Percentiles rank a stretch among this genome's conserved stretches.
Evolutionary conservation across 2,888 invertebrate species (phyloP).

Genomic region (Atrina japonica): DNA sequence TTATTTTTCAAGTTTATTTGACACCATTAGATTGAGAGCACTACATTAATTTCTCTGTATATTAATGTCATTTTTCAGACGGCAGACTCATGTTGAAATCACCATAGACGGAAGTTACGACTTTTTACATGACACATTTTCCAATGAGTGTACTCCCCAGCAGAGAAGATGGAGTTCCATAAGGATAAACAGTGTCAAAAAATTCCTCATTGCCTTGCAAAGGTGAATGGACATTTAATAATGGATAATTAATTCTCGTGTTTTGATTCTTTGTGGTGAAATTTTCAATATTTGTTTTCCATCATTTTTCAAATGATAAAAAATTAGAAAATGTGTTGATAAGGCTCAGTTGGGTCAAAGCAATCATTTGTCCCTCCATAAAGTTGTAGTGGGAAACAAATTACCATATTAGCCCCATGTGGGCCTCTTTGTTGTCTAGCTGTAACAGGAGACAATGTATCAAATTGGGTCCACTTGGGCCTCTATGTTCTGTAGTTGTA

Average conservation of each 20-base stretch:
- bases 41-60: too few relatives aligned
- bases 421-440: too few relatives aligned
- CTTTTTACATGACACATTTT: slow-evolving; percentile 86
- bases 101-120: slow-evolving; percentile 85
- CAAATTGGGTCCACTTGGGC: too few relatives aligned
- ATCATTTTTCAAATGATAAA: background rate
- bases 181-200: slow-evolving; percentile 86
- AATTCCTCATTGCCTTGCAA: slow-evolving; percentile 83
- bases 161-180: slow-evolving; percentile 82
- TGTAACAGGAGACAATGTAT: too few relatives aligned
- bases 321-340: background rate
- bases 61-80: slow-evolving; percentile 60
- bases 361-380: too few relatives aligned
- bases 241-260: background rate
- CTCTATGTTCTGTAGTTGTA: too few relatives aligned
- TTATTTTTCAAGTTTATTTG: too few relatives aligned
- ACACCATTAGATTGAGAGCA: too few relatives aligned
- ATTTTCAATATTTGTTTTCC: background rate
- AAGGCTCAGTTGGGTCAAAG: background rate
- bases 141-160: slow-evolving; percentile 15
- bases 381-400: too few relatives aligned
- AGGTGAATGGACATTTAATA: slow-evolving; percentile 64
- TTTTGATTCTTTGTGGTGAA: background rate
- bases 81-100: slow-evolving; percentile 74
- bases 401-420: too few relatives aligned